Percentiles rank a stretch among this genome's conserved stretches.
Evolutionary conservation across 2,888 invertebrate genomes (phyloP).

Genomic region (Tetragnatha montana): DNA sequence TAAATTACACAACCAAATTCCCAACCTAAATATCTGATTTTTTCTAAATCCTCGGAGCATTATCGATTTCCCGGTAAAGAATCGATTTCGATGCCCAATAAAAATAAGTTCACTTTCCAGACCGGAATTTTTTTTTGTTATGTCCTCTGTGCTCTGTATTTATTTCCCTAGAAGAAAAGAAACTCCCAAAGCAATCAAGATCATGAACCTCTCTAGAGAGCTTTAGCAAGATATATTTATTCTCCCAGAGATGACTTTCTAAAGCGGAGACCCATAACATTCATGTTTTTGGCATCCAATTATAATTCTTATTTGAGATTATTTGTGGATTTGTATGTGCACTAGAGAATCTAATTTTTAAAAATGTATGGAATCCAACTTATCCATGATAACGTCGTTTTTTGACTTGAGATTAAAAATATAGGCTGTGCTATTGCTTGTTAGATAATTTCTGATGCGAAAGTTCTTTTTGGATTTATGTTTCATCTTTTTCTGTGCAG

Average conservation of each 20-base stretch:
- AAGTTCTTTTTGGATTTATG: no score
- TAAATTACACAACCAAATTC: background rate
- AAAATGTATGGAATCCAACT: background rate
- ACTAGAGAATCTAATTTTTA: background rate
- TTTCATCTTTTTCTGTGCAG: no score
- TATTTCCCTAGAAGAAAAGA: constrained; percentile 47
- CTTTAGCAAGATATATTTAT: constrained; percentile 15
- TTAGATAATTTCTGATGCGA: no score
- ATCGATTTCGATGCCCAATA: constrained; percentile 55
- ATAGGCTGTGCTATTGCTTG: no score
- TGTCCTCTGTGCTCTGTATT: constrained; percentile 14
- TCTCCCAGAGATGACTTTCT: background rate
- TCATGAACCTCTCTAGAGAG: background rate
- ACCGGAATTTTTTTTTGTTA: background rate
- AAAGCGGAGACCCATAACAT: background rate
- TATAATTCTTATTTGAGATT: constrained; percentile 19
- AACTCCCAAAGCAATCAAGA: constrained; percentile 39
- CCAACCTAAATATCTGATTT: background rate
- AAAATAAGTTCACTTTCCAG: constrained; percentile 8
- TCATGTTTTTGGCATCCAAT: background rate
- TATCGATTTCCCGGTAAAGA: constrained; percentile 32
- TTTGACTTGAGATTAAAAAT: no score
- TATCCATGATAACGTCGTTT: background rate
- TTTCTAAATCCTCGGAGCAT: background rate
- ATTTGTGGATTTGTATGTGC: background rate